Conservation (phyloP, 1,140 invertebrate genomes). For the Eupeodes corollae region DNA sequence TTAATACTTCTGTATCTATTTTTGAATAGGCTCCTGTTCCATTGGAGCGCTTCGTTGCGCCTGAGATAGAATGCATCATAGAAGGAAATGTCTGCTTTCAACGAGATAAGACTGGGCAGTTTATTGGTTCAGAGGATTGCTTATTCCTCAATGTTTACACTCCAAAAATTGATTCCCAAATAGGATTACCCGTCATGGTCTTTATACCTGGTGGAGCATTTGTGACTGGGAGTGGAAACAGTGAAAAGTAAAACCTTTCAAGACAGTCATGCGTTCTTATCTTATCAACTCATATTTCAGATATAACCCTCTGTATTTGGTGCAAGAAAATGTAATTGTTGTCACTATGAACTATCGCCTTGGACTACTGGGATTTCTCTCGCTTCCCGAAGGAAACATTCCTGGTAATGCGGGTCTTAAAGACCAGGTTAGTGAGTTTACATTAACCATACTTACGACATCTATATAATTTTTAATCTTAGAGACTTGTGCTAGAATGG, state of each 20-base stretch:
- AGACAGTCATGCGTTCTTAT: neutral
- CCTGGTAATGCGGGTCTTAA: conserved; percentile 50
- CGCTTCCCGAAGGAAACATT: conserved; percentile 39
- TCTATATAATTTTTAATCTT: neutral
- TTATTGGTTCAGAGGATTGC: conserved; percentile 23
- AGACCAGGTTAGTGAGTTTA: conserved; percentile 37
- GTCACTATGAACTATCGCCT: conserved; percentile 54
- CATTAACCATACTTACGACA: neutral
- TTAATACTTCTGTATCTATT: too few species aligned
- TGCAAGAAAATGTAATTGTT: conserved; percentile 49
- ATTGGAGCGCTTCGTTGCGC: conserved; percentile 16
- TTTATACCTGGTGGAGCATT: conserved; percentile 43
- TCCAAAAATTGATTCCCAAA: conserved; percentile 16
- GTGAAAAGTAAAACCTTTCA: conserved; percentile 19
- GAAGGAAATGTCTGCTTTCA: conserved; percentile 23
- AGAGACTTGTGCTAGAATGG: conserved; percentile 42
- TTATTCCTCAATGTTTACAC: conserved; percentile 37
- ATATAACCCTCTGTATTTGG: conserved; percentile 44
- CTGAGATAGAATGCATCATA: conserved; percentile 23
- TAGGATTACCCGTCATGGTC: conserved; percentile 39
- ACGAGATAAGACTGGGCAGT: conserved; percentile 14
- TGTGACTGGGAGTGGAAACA: conserved; percentile 40
- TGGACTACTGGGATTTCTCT: conserved; percentile 46
- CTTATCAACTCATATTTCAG: conserved; percentile 10
- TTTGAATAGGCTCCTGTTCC: conserved; percentile 20